phyloP scores from a whole-genome alignment of 2,113 vertebrate genomes.

The Megaceryle maxima region DNA sequence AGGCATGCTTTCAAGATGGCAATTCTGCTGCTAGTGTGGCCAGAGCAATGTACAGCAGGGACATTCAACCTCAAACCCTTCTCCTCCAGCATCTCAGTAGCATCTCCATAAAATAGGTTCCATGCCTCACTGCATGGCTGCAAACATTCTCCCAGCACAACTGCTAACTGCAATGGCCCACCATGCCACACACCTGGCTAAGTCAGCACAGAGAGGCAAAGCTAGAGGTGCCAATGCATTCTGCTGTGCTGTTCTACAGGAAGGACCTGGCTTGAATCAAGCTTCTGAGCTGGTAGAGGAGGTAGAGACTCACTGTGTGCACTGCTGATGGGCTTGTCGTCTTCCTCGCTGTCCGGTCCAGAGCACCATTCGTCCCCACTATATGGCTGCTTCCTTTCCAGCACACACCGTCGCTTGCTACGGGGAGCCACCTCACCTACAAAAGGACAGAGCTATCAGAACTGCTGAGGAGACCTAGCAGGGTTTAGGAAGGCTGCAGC shows the following conservation, averaged over 20 bases:
- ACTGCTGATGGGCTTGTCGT: slow-evolving; percentile 86
- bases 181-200: accelerated
- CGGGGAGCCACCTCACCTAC: slow-evolving; percentile 87
- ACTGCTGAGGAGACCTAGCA: not conserved
- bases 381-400: slow-evolving; percentile 96
- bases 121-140: not conserved
- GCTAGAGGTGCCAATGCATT: not conserved
- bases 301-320: slow-evolving; percentile 84
- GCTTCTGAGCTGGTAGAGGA: not conserved
- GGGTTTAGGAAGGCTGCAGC: not conserved
- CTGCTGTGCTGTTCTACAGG: not conserved
- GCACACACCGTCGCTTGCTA: slow-evolving; percentile 93
- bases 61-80: not conserved
- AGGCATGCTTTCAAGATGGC: not conserved
- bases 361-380: slow-evolving; percentile 99
- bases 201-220: not conserved
- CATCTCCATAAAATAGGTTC: not conserved
- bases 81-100: not conserved
- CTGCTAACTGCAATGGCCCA: not conserved
- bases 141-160: not conserved
- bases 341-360: slow-evolving; percentile 93
- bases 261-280: not conserved
- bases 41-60: not conserved
- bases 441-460: not conserved
- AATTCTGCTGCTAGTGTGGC: not conserved